A percentile compares a stretch with the other conserved stretches of the same genome.
Conservation (phyloP, 2,888 invertebrate genomes). For the Terebella lapidaria region DNA sequence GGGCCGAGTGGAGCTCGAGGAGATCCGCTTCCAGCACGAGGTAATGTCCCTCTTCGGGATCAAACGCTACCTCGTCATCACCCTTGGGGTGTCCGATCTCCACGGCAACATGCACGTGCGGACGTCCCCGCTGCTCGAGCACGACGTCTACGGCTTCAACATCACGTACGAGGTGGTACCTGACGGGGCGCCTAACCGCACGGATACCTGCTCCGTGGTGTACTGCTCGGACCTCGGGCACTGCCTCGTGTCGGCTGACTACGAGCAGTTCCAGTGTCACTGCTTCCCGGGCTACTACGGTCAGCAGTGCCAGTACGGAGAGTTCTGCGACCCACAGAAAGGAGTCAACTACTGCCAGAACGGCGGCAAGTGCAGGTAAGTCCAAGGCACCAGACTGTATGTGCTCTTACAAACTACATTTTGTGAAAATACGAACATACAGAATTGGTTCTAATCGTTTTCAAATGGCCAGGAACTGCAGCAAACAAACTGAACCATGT, state of each 20-base stretch:
- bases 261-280: slow-evolving; percentile 69
- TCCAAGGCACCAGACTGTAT: too few relatives aligned
- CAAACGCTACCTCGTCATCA: slow-evolving; percentile 71
- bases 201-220: slow-evolving; percentile 65
- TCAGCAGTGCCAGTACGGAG: slow-evolving; percentile 73
- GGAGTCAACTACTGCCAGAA: slow-evolving; percentile 67
- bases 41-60: slow-evolving; percentile 55
- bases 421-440: too few relatives aligned
- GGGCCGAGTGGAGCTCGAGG: slow-evolving; percentile 33
- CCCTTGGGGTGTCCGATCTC: slow-evolving; percentile 64
- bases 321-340: slow-evolving; percentile 67
- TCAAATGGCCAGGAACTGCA: too few relatives aligned
- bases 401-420: too few relatives aligned
- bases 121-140: slow-evolving; percentile 72
- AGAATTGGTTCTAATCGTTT: too few relatives aligned
- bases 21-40: slow-evolving; percentile 34
- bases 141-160: slow-evolving; percentile 87
- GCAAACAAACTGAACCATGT: too few relatives aligned
- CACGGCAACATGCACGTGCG: slow-evolving; percentile 70
- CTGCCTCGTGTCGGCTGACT: slow-evolving; percentile 70
- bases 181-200: slow-evolving; percentile 27
- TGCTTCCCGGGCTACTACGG: slow-evolving; percentile 80
- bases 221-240: slow-evolving; percentile 81
- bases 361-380: slow-evolving; percentile 80
- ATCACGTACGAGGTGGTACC: slow-evolving; percentile 79